Evolutionary conservation across 2,888 invertebrate species (phyloP), one percentile per base, ranked within the genome.

Genomic region (Eilema depressum): DNA sequence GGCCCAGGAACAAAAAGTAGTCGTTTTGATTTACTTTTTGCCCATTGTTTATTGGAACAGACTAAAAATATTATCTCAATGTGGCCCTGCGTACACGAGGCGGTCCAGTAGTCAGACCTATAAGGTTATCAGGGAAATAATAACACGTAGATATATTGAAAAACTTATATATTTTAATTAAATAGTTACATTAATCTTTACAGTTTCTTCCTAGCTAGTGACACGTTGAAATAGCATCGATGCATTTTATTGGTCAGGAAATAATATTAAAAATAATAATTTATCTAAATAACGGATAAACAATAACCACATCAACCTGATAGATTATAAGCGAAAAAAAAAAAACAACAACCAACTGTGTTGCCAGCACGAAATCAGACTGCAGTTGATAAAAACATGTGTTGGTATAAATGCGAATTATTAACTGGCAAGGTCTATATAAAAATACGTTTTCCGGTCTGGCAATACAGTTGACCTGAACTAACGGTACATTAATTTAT

Each of bases 81-180:
- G 7, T 8, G 30, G 8, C 30, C 30, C 30, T 33, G 30, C 5
- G 14, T 17, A 20, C 17, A 41, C 1, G 41, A 41, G 41, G 14
- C 14, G 17, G 41, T 41, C 17, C 37, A 37, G 37, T 47, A 1
- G 47, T 47, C 20, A 20, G 20, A n/a, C n/a, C 53, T n/a, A 25
- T 25, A 28, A 11, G 26, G 10, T 47, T 12, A 7, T 23, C 23
- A 59, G 10, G 33, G 8, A 14, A 53, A 62, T n/a, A 17, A 73
- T 26, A 75, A 86, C 80, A 79, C 77, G 63, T 28, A n/a, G 12
- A 57, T 83, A 77, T 86, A 88, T 91, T 93, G 92, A 90, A 94
- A 95, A 95, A 93, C 94, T 94, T 95, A 95, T 94, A 94, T 91
- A 93, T 93, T 95, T 94, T 92, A 93, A 93, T 95, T 95, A 94